Percentiles rank a stretch among this genome's conserved stretches.
These are phyloP conservation scores for Dynastes hyllus DNA, from an alignment of 2,888 invertebrate genomes.

Conservation along the genomic window DNA sequence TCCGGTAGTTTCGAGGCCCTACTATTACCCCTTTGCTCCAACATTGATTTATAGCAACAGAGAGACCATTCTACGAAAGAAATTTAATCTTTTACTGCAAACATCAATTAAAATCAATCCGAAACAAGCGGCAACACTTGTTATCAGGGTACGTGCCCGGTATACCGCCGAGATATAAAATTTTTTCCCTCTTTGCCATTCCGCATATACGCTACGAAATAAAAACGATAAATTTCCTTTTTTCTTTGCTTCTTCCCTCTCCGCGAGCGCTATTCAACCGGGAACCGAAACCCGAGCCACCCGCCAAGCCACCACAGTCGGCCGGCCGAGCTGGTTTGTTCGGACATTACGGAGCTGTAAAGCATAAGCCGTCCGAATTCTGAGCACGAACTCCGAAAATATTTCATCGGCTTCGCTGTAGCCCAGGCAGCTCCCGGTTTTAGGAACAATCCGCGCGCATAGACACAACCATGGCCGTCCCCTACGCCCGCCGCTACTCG, in stretches of 20 bases:
- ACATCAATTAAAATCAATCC: slow-evolving; percentile 43
- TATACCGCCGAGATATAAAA: slow-evolving; percentile 8
- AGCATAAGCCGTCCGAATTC: slow-evolving; percentile 57
- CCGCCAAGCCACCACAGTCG: background rate
- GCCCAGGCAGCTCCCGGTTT: slow-evolving; percentile 57
- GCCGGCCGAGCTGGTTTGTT: background rate
- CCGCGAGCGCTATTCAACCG: slow-evolving; percentile 23
- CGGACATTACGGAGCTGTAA: slow-evolving; percentile 11
- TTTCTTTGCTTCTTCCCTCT: background rate
- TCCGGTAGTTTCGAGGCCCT: no score
- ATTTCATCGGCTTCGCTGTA: slow-evolving; percentile 61
- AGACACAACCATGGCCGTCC: background rate
- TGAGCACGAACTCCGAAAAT: slow-evolving; percentile 63
- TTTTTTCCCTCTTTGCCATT: slow-evolving; percentile 22
- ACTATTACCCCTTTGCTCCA: no score
- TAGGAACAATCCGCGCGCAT: slow-evolving; percentile 59
- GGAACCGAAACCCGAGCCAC: slow-evolving; percentile 10
- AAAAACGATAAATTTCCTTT: slow-evolving; percentile 39
- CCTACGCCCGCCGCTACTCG: background rate
- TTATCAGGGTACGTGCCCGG: slow-evolving; percentile 44
- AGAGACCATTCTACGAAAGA: background rate
- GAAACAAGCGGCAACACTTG: slow-evolving; percentile 43
- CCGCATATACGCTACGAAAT: slow-evolving; percentile 25
- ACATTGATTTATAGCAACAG: no score
- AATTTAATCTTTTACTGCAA: background rate